These are phyloP conservation scores for Malthinus flaveolus DNA, from an alignment of 2,888 invertebrate species.

Conservation along the genomic window DNA sequence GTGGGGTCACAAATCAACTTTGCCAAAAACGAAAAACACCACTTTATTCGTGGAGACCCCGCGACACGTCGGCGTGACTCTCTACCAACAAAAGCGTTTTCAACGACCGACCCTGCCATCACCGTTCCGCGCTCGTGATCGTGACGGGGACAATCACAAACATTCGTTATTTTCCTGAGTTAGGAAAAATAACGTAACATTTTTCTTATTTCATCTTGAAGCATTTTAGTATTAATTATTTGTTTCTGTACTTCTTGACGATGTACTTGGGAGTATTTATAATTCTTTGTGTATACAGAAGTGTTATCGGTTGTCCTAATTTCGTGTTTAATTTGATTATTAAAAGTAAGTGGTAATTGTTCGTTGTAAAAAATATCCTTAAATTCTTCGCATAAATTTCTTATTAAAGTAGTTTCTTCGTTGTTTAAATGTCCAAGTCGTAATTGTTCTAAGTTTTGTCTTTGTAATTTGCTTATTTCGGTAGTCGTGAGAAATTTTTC, in stretches of 20 bases:
- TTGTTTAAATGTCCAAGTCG: constrained; percentile 9
- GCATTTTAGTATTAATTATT: constrained; percentile 6
- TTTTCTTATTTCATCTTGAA: constrained; percentile 5
- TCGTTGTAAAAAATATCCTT: constrained; percentile 5
- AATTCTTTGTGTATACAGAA: constrained; percentile 9
- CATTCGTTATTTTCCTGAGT: neutral
- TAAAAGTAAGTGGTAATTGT: constrained; percentile 3
- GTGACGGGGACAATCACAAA: neutral
- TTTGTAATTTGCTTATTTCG: neutral
- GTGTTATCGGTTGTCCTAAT: neutral
- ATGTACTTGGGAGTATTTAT: constrained; percentile 10
- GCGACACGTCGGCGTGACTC: too few species aligned
- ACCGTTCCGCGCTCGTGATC: too few species aligned
- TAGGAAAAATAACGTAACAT: too few species aligned
- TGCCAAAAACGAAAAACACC: too few species aligned
- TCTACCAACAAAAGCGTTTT: too few species aligned
- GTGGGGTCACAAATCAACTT: too few species aligned
- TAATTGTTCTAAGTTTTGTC: neutral
- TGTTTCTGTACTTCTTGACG: constrained; percentile 7
- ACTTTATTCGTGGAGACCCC: too few species aligned
- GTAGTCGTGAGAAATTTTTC: too few species aligned
- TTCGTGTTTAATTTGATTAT: neutral
- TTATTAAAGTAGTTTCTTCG: constrained; percentile 3
- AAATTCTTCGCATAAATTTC: constrained; percentile 4
- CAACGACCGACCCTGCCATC: too few species aligned